phyloP scores from a whole-genome alignment of 2,113 vertebrate genomes.

The Chloropsis hardwickii region DNA sequence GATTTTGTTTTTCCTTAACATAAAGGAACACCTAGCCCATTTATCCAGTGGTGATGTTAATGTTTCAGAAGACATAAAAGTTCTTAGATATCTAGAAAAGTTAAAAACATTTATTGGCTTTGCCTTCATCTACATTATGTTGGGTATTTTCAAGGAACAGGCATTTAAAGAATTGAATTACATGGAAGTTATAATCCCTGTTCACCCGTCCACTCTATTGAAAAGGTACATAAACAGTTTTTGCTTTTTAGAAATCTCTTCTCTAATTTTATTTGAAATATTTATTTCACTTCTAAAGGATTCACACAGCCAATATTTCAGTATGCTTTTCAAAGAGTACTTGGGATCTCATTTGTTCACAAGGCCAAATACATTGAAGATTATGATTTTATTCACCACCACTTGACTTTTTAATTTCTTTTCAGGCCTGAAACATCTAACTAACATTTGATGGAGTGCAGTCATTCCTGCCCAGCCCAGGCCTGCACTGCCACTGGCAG shows the following conservation, averaged over 20 bases:
- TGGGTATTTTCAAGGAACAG: background rate
- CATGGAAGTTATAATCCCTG: background rate
- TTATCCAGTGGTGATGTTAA: background rate
- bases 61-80: background rate
- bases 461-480: background rate
- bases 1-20: background rate
- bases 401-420: background rate
- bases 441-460: background rate
- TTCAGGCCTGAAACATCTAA: background rate
- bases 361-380: background rate
- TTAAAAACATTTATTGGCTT: background rate
- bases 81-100: background rate
- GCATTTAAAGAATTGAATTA: background rate
- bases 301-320: background rate
- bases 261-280: background rate
- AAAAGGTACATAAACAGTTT: background rate
- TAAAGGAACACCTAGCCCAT: background rate
- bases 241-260: background rate
- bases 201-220: background rate
- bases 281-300: background rate
- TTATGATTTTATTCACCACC: background rate
- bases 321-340: background rate
- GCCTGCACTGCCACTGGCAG: background rate
- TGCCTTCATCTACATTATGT: background rate
- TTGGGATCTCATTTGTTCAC: background rate